Percentiles rank a stretch among this genome's conserved stretches.
These are phyloP conservation scores for Pantherophis alleghaniensis DNA, from an alignment of 2,797 vertebrate genomes.

Conservation along the genomic window DNA sequence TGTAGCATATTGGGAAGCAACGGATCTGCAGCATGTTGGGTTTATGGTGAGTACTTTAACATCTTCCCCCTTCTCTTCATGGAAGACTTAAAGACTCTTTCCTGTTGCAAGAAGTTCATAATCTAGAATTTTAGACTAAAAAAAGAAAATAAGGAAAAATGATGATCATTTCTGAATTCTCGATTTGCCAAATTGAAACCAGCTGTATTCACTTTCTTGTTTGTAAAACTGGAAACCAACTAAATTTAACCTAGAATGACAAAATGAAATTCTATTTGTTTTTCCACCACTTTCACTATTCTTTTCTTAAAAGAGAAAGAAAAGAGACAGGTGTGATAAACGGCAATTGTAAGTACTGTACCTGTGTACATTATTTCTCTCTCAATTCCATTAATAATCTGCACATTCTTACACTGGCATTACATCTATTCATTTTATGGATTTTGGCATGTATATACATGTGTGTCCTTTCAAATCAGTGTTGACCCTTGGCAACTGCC, in stretches of 20 bases:
- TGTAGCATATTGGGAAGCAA: background rate
- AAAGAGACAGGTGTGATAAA: slow-evolving; percentile 7
- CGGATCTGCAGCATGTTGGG: no score
- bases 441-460: background rate
- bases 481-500: background rate
- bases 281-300: background rate
- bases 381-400: background rate
- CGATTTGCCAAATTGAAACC: no score
- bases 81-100: background rate
- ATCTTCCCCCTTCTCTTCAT: background rate
- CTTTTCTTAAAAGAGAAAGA: slow-evolving; percentile 3
- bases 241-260: background rate
- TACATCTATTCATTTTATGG: background rate
- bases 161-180: background rate
- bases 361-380: background rate
- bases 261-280: background rate
- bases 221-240: background rate
- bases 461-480: background rate
- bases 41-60: background rate
- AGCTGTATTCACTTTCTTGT: no score
- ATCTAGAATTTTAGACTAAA: background rate
- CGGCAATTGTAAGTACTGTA: background rate
- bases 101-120: background rate
- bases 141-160: background rate
- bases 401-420: background rate